A percentile compares a stretch with the other conserved stretches of the same genome.
These are phyloP conservation scores for Eudasyphora cyanicolor DNA, from an alignment of 2,888 invertebrate genomes.

Conservation along the genomic window DNA sequence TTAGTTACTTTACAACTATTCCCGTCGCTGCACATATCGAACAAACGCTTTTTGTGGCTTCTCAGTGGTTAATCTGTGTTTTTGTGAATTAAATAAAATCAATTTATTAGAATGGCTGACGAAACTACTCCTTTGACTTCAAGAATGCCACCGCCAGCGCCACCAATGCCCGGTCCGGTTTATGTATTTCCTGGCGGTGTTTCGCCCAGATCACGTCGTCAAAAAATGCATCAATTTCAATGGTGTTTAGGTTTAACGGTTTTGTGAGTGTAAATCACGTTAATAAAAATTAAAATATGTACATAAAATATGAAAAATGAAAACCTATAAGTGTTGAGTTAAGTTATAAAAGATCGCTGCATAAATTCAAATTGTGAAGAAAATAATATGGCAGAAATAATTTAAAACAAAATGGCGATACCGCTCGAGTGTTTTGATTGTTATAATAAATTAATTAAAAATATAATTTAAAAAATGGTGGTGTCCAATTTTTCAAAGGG, in stretches of 20 bases:
- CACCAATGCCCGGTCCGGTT: conserved; percentile 76
- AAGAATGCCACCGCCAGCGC: conserved; percentile 72
- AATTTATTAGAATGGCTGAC: conserved; percentile 75
- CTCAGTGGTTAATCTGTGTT: background rate
- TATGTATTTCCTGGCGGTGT: conserved; percentile 81
- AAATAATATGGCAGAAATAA: no score
- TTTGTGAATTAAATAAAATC: background rate
- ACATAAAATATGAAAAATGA: background rate
- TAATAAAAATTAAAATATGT: background rate
- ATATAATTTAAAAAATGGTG: no score
- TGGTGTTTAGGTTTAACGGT: conserved; percentile 86
- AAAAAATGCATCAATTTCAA: conserved; percentile 83
- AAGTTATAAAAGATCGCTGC: background rate
- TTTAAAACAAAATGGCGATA: no score
- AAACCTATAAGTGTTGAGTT: conserved; percentile 12
- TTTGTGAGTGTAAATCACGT: conserved; percentile 83
- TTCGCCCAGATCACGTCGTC: conserved; percentile 79
- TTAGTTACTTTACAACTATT: conserved; percentile 53
- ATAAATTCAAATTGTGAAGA: background rate
- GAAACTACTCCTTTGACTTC: conserved; percentile 81
- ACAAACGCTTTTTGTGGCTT: conserved; percentile 38
- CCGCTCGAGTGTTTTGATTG: no score
- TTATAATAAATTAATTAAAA: no score
- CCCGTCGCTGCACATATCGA: conserved; percentile 44
- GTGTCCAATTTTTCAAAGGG: no score